phyloP scores from a whole-genome alignment of 2,113 vertebrate species.

The Plotosus lineatus region DNA sequence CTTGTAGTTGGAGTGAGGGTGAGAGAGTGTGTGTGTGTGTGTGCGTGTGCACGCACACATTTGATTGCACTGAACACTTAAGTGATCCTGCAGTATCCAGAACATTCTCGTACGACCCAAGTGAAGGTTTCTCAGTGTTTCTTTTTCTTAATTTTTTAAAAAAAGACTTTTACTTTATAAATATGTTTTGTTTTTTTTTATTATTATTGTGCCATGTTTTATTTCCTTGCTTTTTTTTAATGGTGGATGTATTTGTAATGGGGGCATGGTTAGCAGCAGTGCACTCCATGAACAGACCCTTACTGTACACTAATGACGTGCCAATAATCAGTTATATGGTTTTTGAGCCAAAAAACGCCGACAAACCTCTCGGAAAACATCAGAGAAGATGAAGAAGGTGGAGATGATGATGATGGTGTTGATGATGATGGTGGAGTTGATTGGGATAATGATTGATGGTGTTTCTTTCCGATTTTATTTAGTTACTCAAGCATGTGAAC shows the following conservation, averaged over 20 bases:
- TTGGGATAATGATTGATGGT: too few species aligned
- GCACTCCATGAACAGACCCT: not conserved
- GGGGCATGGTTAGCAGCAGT: not conserved
- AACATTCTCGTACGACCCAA: not conserved
- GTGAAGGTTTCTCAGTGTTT: slow-evolving; percentile 1
- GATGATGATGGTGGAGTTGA: too few species aligned
- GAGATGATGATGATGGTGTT: too few species aligned
- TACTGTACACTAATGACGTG: not conserved
- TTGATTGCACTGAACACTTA: slow-evolving; percentile 42
- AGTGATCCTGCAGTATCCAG: slow-evolving; percentile 10
- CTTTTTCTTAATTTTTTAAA: slow-evolving; percentile 1
- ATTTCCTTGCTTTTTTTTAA: not conserved
- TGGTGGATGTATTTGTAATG: not conserved
- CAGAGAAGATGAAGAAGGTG: too few species aligned
- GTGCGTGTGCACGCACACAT: not conserved
- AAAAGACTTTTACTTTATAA: not conserved
- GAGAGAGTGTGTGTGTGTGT: not conserved
- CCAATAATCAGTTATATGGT: not conserved
- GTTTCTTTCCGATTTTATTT: too few species aligned
- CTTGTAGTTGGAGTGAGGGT: slow-evolving; percentile 45
- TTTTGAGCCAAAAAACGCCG: not conserved
- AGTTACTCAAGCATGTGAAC: not conserved
- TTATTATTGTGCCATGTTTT: not conserved
- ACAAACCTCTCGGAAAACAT: not conserved
- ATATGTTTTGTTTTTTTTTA: slow-evolving; percentile 31